A percentile compares a stretch with the other conserved stretches of the same genome.
phyloP scores from a whole-genome alignment of 2,888 invertebrate species.

The Chironomus tentans region DNA sequence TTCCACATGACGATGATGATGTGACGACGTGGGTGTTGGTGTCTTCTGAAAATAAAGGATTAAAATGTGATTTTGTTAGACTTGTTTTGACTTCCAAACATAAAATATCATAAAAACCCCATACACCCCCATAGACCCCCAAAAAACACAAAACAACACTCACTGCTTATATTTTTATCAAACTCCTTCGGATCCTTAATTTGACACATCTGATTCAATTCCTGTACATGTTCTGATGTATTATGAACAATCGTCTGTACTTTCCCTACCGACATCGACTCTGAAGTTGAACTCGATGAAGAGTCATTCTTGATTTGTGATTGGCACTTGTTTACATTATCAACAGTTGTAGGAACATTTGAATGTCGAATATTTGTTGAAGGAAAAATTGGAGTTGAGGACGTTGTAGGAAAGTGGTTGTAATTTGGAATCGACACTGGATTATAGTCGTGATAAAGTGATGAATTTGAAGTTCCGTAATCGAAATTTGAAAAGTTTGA shows the following conservation, averaged over 20 bases:
- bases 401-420: conserved; percentile 13
- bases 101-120: too few relatives aligned
- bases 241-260: conserved; percentile 35
- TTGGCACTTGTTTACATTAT: background rate
- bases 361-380: background rate
- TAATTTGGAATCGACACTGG: conserved; percentile 5
- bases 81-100: too few relatives aligned
- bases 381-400: conserved; percentile 6
- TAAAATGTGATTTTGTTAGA: too few relatives aligned
- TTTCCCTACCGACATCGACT: background rate
- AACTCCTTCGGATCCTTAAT: conserved; percentile 28
- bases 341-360: background rate
- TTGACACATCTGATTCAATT: conserved; percentile 33
- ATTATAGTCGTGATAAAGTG: conserved; percentile 20
- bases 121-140: too few relatives aligned
- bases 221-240: conserved; percentile 34
- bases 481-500: background rate
- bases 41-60: conserved; percentile 7
- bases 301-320: background rate
- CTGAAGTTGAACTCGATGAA: background rate
- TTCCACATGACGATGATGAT: conserved; percentile 14
- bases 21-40: conserved; percentile 18
- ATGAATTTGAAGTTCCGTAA: background rate
- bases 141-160: background rate
- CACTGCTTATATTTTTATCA: conserved; percentile 28